phyloP scores from a whole-genome alignment of 2,888 invertebrate genomes.

The Trichacis sp. region DNA sequence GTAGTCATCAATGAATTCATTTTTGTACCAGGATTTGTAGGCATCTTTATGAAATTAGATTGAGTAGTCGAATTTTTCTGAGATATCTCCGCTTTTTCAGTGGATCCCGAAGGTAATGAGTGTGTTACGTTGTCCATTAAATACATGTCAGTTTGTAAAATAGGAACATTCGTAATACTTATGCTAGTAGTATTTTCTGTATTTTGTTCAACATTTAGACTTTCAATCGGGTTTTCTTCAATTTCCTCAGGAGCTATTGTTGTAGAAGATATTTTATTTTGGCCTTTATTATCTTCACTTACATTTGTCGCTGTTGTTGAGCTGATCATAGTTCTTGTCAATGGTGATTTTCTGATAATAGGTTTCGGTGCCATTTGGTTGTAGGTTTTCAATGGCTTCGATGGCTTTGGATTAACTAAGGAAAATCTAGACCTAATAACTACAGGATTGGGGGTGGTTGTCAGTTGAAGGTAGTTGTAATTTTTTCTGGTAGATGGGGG shows the following conservation, averaged over 20 bases:
- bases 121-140: slow-evolving; percentile 32
- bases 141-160: not conserved
- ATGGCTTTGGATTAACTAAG: slow-evolving; percentile 59
- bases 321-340: slow-evolving; percentile 48
- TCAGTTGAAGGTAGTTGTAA: slow-evolving; percentile 59
- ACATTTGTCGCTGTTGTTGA: slow-evolving; percentile 20
- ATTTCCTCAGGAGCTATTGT: slow-evolving; percentile 9
- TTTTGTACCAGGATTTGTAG: not conserved
- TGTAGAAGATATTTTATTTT: too few relatives aligned
- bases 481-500: slow-evolving; percentile 57
- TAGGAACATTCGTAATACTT: slow-evolving; percentile 21
- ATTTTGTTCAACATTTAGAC: not conserved
- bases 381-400: slow-evolving; percentile 58
- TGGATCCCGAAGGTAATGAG: slow-evolving; percentile 33
- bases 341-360: slow-evolving; percentile 56
- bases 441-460: slow-evolving; percentile 61
- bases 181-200: not conserved
- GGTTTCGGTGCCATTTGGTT: slow-evolving; percentile 64
- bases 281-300: not conserved
- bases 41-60: too few relatives aligned
- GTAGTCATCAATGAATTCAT: not conserved
- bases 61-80: too few relatives aligned
- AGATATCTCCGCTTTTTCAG: not conserved
- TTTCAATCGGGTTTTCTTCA: slow-evolving; percentile 3
- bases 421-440: slow-evolving; percentile 56